phyloP scores from a whole-genome alignment of 2,797 vertebrate genomes.

The Acipenser transmontanus region DNA sequence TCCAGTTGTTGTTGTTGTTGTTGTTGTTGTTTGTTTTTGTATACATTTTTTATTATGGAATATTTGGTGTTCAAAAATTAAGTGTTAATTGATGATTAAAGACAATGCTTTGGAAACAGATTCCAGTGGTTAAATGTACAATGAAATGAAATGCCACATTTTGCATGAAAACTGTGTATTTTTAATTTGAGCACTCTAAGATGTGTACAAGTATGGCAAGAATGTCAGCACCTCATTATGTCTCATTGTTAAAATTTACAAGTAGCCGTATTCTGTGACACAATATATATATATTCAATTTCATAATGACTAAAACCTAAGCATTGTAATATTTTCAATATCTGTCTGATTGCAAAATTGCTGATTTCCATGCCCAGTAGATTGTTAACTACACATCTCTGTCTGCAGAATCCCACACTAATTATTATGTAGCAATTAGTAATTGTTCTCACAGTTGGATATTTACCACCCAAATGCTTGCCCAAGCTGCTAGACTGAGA shows the following conservation, averaged over 20 bases:
- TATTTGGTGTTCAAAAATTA: too few species aligned
- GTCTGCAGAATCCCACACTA: constrained; percentile 40
- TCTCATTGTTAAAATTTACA: constrained; percentile 12
- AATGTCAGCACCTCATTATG: constrained; percentile 41
- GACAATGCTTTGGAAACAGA: too few species aligned
- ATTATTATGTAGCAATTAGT: constrained; percentile 52
- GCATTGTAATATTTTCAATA: constrained; percentile 9
- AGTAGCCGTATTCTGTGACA: neutral
- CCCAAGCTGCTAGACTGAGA: constrained; percentile 26
- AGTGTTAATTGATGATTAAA: too few species aligned
- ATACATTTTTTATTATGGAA: too few species aligned
- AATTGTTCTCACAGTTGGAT: constrained; percentile 49
- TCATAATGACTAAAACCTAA: constrained; percentile 2
- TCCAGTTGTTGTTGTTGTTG: too few species aligned
- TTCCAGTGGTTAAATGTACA: too few species aligned
- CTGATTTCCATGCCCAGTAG: constrained; percentile 14
- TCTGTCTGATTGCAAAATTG: constrained; percentile 9
- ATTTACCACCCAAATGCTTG: constrained; percentile 40
- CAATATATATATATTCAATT: neutral
- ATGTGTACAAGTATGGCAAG: neutral
- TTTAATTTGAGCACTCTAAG: too few species aligned
- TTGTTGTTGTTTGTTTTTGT: too few species aligned
- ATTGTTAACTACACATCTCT: constrained; percentile 12
- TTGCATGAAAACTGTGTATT: too few species aligned
- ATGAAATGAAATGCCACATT: too few species aligned